These are phyloP conservation scores for Acanthochromis polyacanthus DNA, from an alignment of 2,113 vertebrate species.

Conservation along the genomic window DNA sequence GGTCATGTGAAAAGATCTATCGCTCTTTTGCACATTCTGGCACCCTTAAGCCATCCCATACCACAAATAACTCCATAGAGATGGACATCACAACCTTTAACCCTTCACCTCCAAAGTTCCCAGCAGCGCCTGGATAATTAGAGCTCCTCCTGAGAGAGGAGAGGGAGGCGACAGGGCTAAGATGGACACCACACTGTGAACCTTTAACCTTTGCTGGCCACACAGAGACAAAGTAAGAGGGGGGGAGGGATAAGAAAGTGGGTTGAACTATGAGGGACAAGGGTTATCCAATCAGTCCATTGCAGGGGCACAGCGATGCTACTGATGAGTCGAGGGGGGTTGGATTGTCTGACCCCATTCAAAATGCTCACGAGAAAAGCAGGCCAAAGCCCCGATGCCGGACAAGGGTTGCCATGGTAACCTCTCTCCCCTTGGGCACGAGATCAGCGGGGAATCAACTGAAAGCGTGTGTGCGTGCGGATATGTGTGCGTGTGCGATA, in stretches of 20 bases:
- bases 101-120: slow-evolving; percentile 16
- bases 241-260: slow-evolving; percentile 30
- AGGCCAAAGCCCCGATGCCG: slow-evolving; percentile 67
- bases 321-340: slow-evolving; percentile 36
- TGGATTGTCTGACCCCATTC: slow-evolving; percentile 72
- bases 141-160: slow-evolving; percentile 29
- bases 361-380: slow-evolving; percentile 70
- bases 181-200: slow-evolving; percentile 40
- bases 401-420: slow-evolving; percentile 76
- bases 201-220: slow-evolving; percentile 58
- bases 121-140: slow-evolving; percentile 41
- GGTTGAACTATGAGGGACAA: slow-evolving; percentile 48
- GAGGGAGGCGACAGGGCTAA: background rate
- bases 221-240: slow-evolving; percentile 35
- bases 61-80: slow-evolving; percentile 45
- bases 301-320: slow-evolving; percentile 45
- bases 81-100: slow-evolving; percentile 57
- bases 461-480: slow-evolving; percentile 51
- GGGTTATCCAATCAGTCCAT: slow-evolving; percentile 64
- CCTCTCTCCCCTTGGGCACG: slow-evolving; percentile 56
- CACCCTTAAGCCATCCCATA: background rate
- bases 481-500: background rate
- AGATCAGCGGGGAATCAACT: slow-evolving; percentile 74
- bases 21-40: background rate
- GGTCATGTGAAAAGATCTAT: background rate